These are phyloP conservation scores for Trochalopteron elliotii DNA, from an alignment of 2,113 vertebrate genomes.

Conservation along the genomic window DNA sequence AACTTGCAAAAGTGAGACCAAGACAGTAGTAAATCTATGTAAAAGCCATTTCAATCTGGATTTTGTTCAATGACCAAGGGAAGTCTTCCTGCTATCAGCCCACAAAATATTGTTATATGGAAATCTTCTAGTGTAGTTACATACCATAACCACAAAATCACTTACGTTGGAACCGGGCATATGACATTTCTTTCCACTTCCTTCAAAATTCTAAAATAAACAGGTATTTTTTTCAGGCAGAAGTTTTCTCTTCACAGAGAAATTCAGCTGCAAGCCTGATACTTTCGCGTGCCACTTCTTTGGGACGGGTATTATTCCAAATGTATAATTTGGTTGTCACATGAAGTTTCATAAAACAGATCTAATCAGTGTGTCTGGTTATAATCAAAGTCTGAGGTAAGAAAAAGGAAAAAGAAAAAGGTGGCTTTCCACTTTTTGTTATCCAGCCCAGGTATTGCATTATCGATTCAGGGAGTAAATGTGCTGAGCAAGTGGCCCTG, in stretches of 20 bases:
- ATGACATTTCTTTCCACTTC: not conserved
- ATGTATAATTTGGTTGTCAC: not conserved
- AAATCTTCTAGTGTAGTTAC: not conserved
- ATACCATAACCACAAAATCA: not conserved
- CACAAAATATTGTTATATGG: not conserved
- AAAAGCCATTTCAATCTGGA: not conserved
- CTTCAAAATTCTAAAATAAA: not conserved
- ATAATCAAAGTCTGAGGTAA: not conserved
- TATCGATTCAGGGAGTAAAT: constrained; percentile 58
- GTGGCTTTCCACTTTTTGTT: constrained; percentile 12
- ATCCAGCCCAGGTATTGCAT: constrained; percentile 30
- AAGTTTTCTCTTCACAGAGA: not conserved
- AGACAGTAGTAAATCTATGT: not conserved
- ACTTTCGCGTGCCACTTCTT: accelerated
- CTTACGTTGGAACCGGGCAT: not conserved
- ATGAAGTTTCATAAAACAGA: not conserved
- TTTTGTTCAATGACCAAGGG: not conserved
- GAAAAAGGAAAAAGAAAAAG: not conserved
- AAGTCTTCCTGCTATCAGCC: not conserved
- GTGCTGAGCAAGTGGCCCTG: constrained; percentile 17
- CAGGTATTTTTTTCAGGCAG: not conserved
- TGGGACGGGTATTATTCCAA: not conserved
- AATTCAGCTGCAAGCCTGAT: not conserved
- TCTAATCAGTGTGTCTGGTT: not conserved
- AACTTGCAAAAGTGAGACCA: not conserved